A percentile compares a stretch with the other conserved stretches of the same genome.
Conservation (phyloP, 1,140 invertebrate genomes). For the Pogonomyrmex californicus region DNA sequence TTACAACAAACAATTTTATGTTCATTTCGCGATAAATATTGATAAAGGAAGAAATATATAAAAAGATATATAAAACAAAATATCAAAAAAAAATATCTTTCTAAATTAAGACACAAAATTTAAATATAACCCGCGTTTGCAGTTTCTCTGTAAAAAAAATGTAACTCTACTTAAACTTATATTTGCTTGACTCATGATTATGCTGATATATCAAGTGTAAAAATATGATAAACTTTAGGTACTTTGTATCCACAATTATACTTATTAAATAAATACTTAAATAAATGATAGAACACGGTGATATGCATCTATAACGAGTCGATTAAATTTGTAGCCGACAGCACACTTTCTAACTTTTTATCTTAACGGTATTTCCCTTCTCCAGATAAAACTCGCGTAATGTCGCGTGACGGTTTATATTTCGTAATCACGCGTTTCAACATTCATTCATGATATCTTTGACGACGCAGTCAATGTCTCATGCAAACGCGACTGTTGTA, state of each 20-base stretch:
- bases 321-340: background rate
- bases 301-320: background rate
- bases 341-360: background rate
- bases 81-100: too few relatives aligned
- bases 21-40: background rate
- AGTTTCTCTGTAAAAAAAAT: too few relatives aligned
- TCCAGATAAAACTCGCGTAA: conserved; percentile 3
- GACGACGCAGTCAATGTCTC: conserved; percentile 38
- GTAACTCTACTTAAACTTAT: too few relatives aligned
- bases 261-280: background rate
- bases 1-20: background rate
- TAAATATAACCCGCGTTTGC: too few relatives aligned
- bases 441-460: conserved; percentile 42
- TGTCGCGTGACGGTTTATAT: conserved; percentile 18
- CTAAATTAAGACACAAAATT: too few relatives aligned
- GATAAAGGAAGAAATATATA: background rate
- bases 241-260: too few relatives aligned
- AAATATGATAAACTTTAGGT: too few relatives aligned
- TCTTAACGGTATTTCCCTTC: background rate
- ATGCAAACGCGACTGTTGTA: conserved; percentile 28
- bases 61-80: background rate
- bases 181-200: too few relatives aligned
- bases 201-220: background rate
- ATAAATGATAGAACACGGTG: background rate
- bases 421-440: conserved; percentile 16